Conservation (phyloP, 2,113 vertebrate species). For the Centropristis striata region DNA sequence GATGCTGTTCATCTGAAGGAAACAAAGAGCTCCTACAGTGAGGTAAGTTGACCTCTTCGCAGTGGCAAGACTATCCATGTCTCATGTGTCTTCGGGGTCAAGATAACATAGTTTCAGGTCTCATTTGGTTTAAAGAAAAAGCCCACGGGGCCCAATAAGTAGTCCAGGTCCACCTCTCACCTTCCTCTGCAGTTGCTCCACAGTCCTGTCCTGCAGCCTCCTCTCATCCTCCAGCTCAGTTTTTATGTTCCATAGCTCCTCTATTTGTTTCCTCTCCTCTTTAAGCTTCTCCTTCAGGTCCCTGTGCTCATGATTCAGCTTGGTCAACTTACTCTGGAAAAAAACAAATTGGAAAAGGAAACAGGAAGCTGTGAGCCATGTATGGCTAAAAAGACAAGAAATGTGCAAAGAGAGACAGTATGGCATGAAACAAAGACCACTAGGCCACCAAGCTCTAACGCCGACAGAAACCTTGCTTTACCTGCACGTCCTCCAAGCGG, state of each 20-base stretch:
- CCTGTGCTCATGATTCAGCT: slow-evolving; percentile 87
- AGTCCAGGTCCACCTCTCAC: slow-evolving; percentile 72
- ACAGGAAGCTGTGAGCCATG: neutral
- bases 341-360: neutral
- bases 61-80: neutral
- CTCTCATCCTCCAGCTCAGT: slow-evolving; percentile 90
- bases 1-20: slow-evolving; percentile 89
- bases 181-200: slow-evolving; percentile 95
- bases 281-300: slow-evolving; percentile 90
- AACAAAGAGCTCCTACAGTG: slow-evolving; percentile 27
- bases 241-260: slow-evolving; percentile 90
- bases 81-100: neutral
- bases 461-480: slow-evolving; percentile 47
- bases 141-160: neutral
- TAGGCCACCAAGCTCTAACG: neutral
- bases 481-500: slow-evolving; percentile 89
- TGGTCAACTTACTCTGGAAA: slow-evolving; percentile 86
- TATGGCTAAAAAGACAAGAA: neutral
- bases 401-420: neutral
- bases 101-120: slow-evolving; percentile 6
- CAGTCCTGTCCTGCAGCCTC: slow-evolving; percentile 87
- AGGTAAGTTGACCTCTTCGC: slow-evolving; percentile 11
- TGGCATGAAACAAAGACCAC: neutral
- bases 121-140: neutral
- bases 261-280: slow-evolving; percentile 89